These are phyloP conservation scores for Eupithecia vulgata DNA, from an alignment of 2,888 invertebrate species.

Conservation along the genomic window DNA sequence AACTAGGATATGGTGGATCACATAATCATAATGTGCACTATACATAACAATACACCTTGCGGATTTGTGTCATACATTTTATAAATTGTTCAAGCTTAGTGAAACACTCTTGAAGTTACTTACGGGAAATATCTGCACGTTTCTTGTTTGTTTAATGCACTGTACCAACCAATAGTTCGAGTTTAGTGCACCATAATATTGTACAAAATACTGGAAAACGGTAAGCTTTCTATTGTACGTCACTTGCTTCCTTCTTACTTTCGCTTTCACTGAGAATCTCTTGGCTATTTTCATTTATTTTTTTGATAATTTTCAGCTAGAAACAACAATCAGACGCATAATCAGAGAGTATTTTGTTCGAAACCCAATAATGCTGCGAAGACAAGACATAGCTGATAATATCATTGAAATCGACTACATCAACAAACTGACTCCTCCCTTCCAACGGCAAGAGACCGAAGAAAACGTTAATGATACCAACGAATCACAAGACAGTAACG, in stretches of 20 bases:
- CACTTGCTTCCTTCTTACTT: not conserved
- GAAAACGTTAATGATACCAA: slow-evolving; percentile 47
- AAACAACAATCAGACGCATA: slow-evolving; percentile 39
- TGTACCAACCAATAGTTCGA: not conserved
- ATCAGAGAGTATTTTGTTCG: slow-evolving; percentile 39
- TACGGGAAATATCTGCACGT: no score
- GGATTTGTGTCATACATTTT: not conserved
- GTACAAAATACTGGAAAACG: not conserved
- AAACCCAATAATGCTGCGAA: slow-evolving; percentile 43
- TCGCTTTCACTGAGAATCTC: not conserved
- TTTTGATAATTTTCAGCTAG: slow-evolving; percentile 23
- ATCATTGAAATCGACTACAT: slow-evolving; percentile 61
- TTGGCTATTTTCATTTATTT: not conserved
- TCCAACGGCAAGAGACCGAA: slow-evolving; percentile 62
- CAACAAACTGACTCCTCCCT: slow-evolving; percentile 55
- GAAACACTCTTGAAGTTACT: not conserved
- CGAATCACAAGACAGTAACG: slow-evolving; percentile 46
- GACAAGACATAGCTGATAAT: slow-evolving; percentile 59
- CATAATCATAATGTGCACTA: not conserved
- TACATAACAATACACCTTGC: not conserved
- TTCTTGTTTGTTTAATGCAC: not conserved
- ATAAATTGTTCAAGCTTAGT: not conserved
- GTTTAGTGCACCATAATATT: not conserved
- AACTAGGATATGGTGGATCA: not conserved
- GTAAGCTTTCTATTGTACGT: not conserved